Base-by-base conservation (phyloP, 2,113 vertebrate species). In the Amphiprion ocellaris region DNA sequence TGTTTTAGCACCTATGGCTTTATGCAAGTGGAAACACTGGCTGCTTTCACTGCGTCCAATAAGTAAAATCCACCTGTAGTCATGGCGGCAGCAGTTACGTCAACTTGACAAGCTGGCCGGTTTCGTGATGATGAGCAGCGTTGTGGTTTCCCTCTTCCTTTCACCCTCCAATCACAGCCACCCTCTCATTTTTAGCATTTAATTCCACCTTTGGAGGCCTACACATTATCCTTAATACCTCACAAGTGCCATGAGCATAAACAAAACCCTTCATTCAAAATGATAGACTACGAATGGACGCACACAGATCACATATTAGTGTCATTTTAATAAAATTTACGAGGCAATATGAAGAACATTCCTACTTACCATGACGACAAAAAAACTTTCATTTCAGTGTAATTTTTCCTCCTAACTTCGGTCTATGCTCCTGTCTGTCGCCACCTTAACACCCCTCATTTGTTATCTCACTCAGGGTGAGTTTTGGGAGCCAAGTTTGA, bases 21-120 rank as follows among this genome's bases (percentile, higher is more conserved):
- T 46, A 62, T 70, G 44, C 46, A 58, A 86, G 73, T 82, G 91
- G 80, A 86, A 88, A 87, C 74, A 68, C 73, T 82, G 77, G 55
- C 54, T 33, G 70, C 69, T 85, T 78, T 87, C 69, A 28, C 56
- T 5, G 10, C 41, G 33, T 81, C 81, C 75, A 74, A n/a, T 44
- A 24, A 50, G 68, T 44, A 47, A 79, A 79, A 64, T 9, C 55
- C 53, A 67, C 63, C 74, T 74, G 77, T 83, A 60, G 77, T 77
- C 73, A 81, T 87, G 70, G 75, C 54, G 64, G 81, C 88, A 66
- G 80, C 88, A 65, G 52, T 71, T 56, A 41, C 24, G 74, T 68
- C 14, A 49, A 61, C 44, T 82, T 64, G 63, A 66, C 66, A 41
- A 64, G 19, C 44, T 61, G 1, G 17, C 39, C 2, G 4, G 23